Evolutionary conservation across 2,113 vertebrate genomes (phyloP).

Genomic region (Stegastes partitus): DNA sequence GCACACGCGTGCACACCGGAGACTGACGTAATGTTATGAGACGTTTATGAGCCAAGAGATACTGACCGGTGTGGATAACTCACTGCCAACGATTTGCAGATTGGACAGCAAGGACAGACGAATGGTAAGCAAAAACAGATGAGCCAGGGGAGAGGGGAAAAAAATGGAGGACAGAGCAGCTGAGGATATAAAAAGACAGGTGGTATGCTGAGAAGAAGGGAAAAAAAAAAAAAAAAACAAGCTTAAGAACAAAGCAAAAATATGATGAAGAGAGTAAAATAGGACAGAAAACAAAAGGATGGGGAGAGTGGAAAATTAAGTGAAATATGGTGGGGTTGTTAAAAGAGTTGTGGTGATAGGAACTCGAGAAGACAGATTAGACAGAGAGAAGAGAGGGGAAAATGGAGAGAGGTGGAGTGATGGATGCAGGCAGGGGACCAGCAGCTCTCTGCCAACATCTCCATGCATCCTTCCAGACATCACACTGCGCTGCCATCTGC

Average conservation of each 20-base stretch:
- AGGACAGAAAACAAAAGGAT: slow-evolving; percentile 42
- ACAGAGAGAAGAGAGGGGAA: slow-evolving; percentile 44
- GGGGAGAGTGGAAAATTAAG: slow-evolving; percentile 27
- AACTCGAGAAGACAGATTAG: slow-evolving; percentile 66
- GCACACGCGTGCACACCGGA: slow-evolving; percentile 13
- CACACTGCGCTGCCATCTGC: slow-evolving; percentile 83
- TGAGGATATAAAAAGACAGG: slow-evolving; percentile 57
- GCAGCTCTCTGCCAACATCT: slow-evolving; percentile 81
- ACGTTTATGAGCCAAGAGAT: slow-evolving; percentile 53
- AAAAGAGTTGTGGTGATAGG: slow-evolving; percentile 43
- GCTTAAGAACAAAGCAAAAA: slow-evolving; percentile 52
- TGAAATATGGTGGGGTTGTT: slow-evolving; percentile 51
- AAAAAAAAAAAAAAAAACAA: too few species aligned
- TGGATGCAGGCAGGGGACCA: slow-evolving; percentile 81
- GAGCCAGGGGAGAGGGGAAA: slow-evolving; percentile 36
- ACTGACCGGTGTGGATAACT: slow-evolving; percentile 61
- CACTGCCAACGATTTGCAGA: slow-evolving; percentile 48
- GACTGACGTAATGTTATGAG: slow-evolving; percentile 53
- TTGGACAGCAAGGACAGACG: slow-evolving; percentile 58
- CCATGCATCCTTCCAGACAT: slow-evolving; percentile 82
- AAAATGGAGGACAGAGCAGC: slow-evolving; percentile 46
- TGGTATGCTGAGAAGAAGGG: slow-evolving; percentile 45
- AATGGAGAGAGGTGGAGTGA: slow-evolving; percentile 73
- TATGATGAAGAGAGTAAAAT: slow-evolving; percentile 41
- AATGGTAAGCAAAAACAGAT: slow-evolving; percentile 64